Percentiles rank a stretch among this genome's conserved stretches.
phyloP scores from a whole-genome alignment of 2,888 invertebrate species.

The Andrena fulva region DNA sequence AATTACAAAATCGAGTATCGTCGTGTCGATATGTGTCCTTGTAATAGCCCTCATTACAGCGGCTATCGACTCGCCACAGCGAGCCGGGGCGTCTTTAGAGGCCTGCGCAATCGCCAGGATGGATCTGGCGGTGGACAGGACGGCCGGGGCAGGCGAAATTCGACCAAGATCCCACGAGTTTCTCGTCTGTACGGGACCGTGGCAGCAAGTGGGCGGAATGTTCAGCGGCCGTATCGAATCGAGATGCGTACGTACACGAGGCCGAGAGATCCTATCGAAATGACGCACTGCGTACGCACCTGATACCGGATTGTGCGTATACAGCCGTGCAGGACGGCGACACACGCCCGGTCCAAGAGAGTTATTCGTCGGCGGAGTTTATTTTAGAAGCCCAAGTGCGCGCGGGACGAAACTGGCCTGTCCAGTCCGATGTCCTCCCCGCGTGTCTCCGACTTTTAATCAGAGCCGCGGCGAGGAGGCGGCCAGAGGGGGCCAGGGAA shows the following conservation, averaged over 20 bases:
- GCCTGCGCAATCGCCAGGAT: constrained; percentile 51
- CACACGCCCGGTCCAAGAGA: constrained; percentile 61
- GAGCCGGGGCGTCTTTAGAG: constrained; percentile 34
- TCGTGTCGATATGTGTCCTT: constrained; percentile 39
- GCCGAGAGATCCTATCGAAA: constrained; percentile 82
- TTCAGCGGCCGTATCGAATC: constrained; percentile 72
- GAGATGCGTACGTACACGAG: constrained; percentile 58
- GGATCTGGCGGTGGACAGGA: constrained; percentile 44
- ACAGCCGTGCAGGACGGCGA: constrained; percentile 52
- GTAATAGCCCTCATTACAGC: constrained; percentile 57
- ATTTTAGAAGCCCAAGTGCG: constrained; percentile 77
- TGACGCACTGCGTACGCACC: constrained; percentile 84
- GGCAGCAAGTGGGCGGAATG: constrained; percentile 80
- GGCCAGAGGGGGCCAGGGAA: neutral
- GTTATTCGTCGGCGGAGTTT: constrained; percentile 78
- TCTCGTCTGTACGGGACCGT: constrained; percentile 18
- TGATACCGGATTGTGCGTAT: constrained; percentile 78
- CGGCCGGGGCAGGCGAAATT: constrained; percentile 50
- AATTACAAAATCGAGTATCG: constrained; percentile 52
- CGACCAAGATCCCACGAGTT: constrained; percentile 47
- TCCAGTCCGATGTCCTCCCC: constrained; percentile 32
- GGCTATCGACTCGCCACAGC: constrained; percentile 37
- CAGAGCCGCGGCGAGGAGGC: neutral
- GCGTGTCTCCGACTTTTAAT: constrained; percentile 30
- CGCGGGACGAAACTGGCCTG: constrained; percentile 45